phyloP scores from a whole-genome alignment of 2,113 vertebrate genomes.

The Takifugu bimaculatus region DNA sequence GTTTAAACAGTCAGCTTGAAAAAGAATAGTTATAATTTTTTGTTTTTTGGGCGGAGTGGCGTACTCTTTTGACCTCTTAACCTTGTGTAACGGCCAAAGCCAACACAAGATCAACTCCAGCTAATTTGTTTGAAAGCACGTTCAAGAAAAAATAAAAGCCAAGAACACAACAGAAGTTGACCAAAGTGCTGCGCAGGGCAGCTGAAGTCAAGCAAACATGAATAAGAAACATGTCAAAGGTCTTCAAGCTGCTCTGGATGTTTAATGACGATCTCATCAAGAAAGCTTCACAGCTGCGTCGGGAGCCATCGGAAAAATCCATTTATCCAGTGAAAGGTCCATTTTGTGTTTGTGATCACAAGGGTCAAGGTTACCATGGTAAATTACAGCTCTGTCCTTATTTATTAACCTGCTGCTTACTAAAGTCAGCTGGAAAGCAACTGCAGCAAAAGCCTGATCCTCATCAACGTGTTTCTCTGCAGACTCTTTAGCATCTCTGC shows the following conservation, averaged over 20 bases:
- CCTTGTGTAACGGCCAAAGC: constrained; percentile 18
- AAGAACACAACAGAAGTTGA: not conserved
- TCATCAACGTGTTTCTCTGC: constrained; percentile 7
- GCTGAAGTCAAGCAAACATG: not conserved
- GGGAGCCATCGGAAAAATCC: not conserved
- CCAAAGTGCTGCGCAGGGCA: too few relatives aligned
- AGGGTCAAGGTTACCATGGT: not conserved
- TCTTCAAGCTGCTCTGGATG: constrained; percentile 16
- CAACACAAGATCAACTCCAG: not conserved
- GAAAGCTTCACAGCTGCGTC: not conserved
- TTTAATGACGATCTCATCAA: constrained; percentile 9
- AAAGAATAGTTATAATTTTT: too few relatives aligned
- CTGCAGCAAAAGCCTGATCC: not conserved
- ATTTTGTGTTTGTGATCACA: constrained; percentile 20
- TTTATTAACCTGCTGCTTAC: too few relatives aligned
- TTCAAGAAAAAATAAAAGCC: constrained; percentile 7
- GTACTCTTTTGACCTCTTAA: constrained; percentile 33
- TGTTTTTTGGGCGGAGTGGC: not conserved
- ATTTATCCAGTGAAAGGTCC: not conserved
- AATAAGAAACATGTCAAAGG: constrained; percentile 24
- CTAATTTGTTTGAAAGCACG: constrained; percentile 4
- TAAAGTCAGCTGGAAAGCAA: too few relatives aligned
- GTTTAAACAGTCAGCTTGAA: too few relatives aligned
- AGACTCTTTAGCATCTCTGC: constrained; percentile 25
- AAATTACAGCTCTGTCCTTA: too few relatives aligned